phyloP scores from a whole-genome alignment of 2,888 invertebrate genomes.

The Terebella lapidaria region DNA sequence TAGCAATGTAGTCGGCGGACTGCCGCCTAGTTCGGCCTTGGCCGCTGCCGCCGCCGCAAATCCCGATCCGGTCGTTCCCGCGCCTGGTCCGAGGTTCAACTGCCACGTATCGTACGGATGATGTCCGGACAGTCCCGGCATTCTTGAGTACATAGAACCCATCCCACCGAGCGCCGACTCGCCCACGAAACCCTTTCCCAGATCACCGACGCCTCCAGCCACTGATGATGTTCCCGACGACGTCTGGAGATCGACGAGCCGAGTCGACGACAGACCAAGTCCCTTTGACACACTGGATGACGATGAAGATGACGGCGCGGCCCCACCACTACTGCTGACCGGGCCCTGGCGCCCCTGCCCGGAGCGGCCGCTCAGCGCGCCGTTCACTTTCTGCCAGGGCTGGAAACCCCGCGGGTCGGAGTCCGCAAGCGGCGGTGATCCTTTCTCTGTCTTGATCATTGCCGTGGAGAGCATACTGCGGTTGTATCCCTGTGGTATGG shows the following conservation, averaged over 20 bases:
- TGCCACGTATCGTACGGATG: constrained; percentile 1
- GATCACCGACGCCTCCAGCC: neutral
- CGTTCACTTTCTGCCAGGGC: neutral
- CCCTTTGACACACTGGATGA: neutral
- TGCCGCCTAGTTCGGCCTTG: neutral
- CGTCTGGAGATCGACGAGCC: neutral
- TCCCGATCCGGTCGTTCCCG: neutral
- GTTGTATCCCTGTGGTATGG: too few species aligned
- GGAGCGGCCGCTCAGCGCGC: neutral
- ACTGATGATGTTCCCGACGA: neutral
- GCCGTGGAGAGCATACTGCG: neutral
- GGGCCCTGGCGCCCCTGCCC: neutral
- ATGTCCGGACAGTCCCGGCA: neutral
- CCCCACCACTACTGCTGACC: neutral
- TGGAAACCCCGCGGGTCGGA: neutral
- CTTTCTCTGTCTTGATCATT: neutral
- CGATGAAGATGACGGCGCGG: too few species aligned
- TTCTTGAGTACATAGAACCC: constrained; percentile 1
- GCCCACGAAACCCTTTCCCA: neutral
- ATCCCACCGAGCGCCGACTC: neutral
- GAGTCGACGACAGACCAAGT: too few species aligned
- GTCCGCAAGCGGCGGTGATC: neutral
- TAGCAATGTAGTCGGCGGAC: neutral
- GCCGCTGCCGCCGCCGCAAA: neutral
- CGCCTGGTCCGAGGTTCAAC: neutral